These are phyloP conservation scores for Coleophora deauratella DNA, from an alignment of 2,888 invertebrate genomes.

Conservation along the genomic window DNA sequence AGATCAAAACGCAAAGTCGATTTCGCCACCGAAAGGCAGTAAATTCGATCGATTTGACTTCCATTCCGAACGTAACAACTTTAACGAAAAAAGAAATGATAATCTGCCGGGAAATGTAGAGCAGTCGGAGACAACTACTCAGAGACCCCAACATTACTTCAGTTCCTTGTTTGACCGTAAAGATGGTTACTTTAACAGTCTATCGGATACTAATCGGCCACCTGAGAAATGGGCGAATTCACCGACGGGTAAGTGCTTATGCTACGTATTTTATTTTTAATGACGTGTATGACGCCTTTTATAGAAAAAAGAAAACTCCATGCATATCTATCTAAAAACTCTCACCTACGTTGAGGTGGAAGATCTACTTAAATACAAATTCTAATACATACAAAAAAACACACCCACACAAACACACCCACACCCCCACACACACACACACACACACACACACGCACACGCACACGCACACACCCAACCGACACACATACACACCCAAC, in stretches of 20 bases:
- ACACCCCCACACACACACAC: no score
- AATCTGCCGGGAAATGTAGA: slow-evolving; percentile 19
- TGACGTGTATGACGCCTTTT: no score
- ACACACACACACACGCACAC: no score
- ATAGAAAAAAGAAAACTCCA: no score
- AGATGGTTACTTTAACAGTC: slow-evolving; percentile 17
- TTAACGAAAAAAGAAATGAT: background rate
- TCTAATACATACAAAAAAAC: no score
- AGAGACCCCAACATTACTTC: slow-evolving; percentile 28
- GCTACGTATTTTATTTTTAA: no score
- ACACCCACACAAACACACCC: no score
- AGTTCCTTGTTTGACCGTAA: slow-evolving; percentile 25
- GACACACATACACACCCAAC: no score
- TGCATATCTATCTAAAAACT: no score
- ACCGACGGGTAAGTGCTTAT: slow-evolving; percentile 17
- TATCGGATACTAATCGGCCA: slow-evolving; percentile 21
- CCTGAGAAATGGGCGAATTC: slow-evolving; percentile 17
- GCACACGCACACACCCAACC: no score
- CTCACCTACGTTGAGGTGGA: no score
- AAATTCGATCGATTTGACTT: background rate
- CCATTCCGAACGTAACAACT: background rate
- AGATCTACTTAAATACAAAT: no score
- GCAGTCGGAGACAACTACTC: slow-evolving; percentile 21
- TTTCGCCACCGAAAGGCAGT: background rate
- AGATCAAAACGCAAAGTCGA: background rate